phyloP scores from a whole-genome alignment of 2,888 invertebrate species.

The Uropetala carovei region DNA sequence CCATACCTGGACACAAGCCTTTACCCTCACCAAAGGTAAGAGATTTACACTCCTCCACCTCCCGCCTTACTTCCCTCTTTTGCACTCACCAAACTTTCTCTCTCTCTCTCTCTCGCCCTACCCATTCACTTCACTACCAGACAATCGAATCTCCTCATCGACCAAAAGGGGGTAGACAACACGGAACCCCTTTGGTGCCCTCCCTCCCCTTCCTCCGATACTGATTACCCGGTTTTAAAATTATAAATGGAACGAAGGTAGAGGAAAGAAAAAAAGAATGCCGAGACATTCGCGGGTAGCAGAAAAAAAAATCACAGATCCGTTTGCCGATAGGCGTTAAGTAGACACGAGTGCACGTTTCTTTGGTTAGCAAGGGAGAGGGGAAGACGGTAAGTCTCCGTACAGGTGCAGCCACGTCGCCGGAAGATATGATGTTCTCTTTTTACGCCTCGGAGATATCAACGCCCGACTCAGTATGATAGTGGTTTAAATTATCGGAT shows the following conservation, averaged over 20 bases:
- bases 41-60: constrained; percentile 53
- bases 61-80: not conserved
- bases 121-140: constrained; percentile 5
- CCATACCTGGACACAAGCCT: constrained; percentile 54
- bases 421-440: not conserved
- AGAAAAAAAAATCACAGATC: not conserved
- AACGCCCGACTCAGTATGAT: not conserved
- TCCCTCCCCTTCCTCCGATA: not conserved
- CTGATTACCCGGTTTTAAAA: constrained; percentile 20
- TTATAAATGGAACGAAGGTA: constrained; percentile 11
- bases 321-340: not conserved
- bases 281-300: not conserved
- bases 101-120: not conserved
- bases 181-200: not conserved
- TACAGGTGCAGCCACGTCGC: not conserved
- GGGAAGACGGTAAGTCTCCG: not conserved
- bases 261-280: not conserved
- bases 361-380: not conserved
- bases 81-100: not conserved
- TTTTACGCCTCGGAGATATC: constrained; percentile 32
- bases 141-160: constrained; percentile 47
- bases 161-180: not conserved
- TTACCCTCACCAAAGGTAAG: constrained; percentile 39
- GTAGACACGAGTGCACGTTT: not conserved
- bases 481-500: not conserved